Percentiles rank a stretch among this genome's conserved stretches.
These are phyloP conservation scores for Daubentonia madagascariensis DNA, from an alignment of 2,113 vertebrate species.

Conservation along the genomic window DNA sequence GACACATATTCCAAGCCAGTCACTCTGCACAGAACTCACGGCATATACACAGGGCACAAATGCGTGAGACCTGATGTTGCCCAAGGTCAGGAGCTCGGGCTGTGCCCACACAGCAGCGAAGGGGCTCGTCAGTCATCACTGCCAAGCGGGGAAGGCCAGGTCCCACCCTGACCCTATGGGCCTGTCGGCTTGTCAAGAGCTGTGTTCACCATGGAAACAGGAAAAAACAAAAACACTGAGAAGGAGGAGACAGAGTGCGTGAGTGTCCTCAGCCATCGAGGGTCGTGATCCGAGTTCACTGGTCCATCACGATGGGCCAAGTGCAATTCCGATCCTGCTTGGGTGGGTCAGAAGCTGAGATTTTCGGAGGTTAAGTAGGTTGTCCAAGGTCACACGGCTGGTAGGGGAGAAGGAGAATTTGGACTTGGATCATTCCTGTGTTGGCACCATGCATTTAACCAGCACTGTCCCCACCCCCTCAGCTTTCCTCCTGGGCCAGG, in stretches of 20 bases:
- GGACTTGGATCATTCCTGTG: fast-evolving
- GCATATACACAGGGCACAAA: fast-evolving
- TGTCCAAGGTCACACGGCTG: fast-evolving
- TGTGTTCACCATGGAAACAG: fast-evolving
- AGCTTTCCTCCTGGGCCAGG: background rate
- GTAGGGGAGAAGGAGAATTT: fast-evolving
- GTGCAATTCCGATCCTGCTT: fast-evolving
- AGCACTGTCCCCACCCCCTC: no score
- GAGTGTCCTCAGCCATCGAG: fast-evolving
- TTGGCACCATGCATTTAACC: fast-evolving
- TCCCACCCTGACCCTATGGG: fast-evolving
- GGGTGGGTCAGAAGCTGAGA: fast-evolving
- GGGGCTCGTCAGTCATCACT: fast-evolving
- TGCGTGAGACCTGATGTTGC: fast-evolving
- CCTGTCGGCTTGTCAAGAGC: fast-evolving
- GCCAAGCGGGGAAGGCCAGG: fast-evolving
- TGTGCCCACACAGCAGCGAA: fast-evolving
- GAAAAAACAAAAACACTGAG: background rate
- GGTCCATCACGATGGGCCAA: fast-evolving
- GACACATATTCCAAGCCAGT: no score
- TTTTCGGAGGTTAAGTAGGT: fast-evolving
- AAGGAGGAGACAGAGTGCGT: fast-evolving
- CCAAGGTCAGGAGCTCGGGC: background rate
- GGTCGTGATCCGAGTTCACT: background rate
- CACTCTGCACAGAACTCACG: fast-evolving